Evolutionary conservation across 2,797 vertebrate genomes (phyloP).

Genomic region (Epinephelus awoara): DNA sequence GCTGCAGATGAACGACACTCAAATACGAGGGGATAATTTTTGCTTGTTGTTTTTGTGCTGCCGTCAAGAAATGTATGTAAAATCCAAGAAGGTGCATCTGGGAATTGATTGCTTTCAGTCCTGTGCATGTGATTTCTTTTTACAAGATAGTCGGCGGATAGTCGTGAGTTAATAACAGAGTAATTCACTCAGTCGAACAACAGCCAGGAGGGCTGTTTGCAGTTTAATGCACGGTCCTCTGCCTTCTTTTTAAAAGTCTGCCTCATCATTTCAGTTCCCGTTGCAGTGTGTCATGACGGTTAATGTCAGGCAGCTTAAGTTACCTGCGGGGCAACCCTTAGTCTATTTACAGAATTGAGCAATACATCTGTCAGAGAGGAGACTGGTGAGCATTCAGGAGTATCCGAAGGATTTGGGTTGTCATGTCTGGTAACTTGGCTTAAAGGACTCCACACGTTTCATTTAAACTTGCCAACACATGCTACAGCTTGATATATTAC

Average conservation of each 20-base stretch:
- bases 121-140: not conserved
- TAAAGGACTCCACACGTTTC: not conserved
- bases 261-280: slow-evolving; percentile 40
- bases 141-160: not conserved
- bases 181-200: slow-evolving; percentile 26
- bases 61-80: not conserved
- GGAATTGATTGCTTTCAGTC: not conserved
- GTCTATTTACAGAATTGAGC: slow-evolving; percentile 46
- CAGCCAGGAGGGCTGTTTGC: not conserved
- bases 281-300: slow-evolving; percentile 22
- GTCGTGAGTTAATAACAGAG: slow-evolving; percentile 27
- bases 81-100: not conserved
- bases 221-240: not conserved
- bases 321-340: slow-evolving; percentile 29
- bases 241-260: not conserved
- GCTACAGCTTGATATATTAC: not conserved
- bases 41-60: not conserved
- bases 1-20: slow-evolving; percentile 4
- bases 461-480: not conserved
- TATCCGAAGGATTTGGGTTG: slow-evolving; percentile 1
- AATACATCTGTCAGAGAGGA: slow-evolving; percentile 13
- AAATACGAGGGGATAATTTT: not conserved
- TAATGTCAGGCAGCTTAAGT: slow-evolving; percentile 40
- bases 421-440: not conserved
- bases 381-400: not conserved